phyloP scores from a whole-genome alignment of 1,140 invertebrate species.

The Chironomus tepperi region DNA sequence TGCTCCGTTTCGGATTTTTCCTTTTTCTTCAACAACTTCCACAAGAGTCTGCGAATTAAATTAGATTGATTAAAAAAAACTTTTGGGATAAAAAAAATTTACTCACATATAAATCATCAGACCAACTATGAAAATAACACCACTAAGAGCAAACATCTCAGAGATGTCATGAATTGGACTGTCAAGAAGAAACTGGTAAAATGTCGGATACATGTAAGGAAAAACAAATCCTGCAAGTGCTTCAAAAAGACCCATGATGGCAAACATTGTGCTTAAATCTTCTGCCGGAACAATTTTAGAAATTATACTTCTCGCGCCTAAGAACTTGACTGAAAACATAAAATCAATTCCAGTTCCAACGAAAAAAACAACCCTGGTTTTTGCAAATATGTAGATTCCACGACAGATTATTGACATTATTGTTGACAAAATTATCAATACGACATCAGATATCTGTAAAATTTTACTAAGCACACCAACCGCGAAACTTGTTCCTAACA shows the following conservation, averaged over 20 bases:
- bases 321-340: slow-evolving; percentile 35
- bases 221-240: slow-evolving; percentile 37
- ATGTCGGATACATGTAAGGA: slow-evolving; percentile 31
- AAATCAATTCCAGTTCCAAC: slow-evolving; percentile 35
- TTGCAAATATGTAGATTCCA: not conserved
- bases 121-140: not conserved
- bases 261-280: slow-evolving; percentile 36
- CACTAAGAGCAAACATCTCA: not conserved
- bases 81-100: not conserved
- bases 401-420: not conserved
- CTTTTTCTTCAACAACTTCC: not conserved
- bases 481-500: not conserved
- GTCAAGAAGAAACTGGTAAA: not conserved
- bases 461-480: not conserved
- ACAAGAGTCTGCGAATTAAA: not conserved
- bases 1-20: not conserved
- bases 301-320: slow-evolving; percentile 38
- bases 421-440: not conserved
- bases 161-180: not conserved
- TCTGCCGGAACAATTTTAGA: slow-evolving; percentile 36
- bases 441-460: not conserved
- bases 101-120: not conserved
- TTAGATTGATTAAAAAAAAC: not conserved
- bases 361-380: slow-evolving; percentile 32
- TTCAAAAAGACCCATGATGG: slow-evolving; percentile 37